These are phyloP conservation scores for Pelobates fuscus DNA, from an alignment of 2,113 vertebrate genomes.

Conservation along the genomic window DNA sequence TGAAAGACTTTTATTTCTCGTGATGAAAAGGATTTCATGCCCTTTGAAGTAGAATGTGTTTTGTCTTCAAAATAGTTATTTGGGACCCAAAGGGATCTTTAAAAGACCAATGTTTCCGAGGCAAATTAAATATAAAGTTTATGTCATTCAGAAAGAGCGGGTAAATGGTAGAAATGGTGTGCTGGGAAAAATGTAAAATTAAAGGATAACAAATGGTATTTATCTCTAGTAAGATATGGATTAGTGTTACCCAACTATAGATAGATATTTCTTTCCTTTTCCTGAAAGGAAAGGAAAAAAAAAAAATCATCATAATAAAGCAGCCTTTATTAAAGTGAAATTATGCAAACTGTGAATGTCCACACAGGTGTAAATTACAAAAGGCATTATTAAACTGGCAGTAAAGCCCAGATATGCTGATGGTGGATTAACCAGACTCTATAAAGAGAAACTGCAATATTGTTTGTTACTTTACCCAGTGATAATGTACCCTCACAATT, in stretches of 20 bases:
- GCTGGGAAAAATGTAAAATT: slow-evolving; percentile 15
- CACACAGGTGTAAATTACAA: too few species aligned
- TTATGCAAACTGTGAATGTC: too few species aligned
- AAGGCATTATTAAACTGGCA: too few species aligned
- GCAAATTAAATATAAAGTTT: slow-evolving; percentile 23
- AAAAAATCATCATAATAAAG: too few species aligned
- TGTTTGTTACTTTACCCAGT: too few species aligned
- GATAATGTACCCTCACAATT: too few species aligned
- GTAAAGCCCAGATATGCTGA: too few species aligned
- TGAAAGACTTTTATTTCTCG: slow-evolving; percentile 6
- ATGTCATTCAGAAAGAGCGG: slow-evolving; percentile 5
- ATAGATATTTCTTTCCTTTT: not conserved
- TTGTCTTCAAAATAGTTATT: slow-evolving; percentile 15
- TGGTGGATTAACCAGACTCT: too few species aligned
- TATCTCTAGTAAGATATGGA: slow-evolving; percentile 13
- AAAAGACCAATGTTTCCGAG: slow-evolving; percentile 27
- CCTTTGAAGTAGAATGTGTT: slow-evolving; percentile 26
- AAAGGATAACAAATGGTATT: slow-evolving; percentile 18
- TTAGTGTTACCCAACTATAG: not conserved
- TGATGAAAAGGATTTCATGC: slow-evolving; percentile 36
- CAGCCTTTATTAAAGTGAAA: too few species aligned
- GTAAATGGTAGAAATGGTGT: slow-evolving; percentile 11
- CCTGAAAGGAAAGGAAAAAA: too few species aligned
- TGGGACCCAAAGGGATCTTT: slow-evolving; percentile 9
- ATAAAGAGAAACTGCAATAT: too few species aligned